Evolutionary conservation across 2,113 vertebrate species (phyloP), one percentile per base, ranked within the genome.

Genomic region (Hassar affinis): DNA sequence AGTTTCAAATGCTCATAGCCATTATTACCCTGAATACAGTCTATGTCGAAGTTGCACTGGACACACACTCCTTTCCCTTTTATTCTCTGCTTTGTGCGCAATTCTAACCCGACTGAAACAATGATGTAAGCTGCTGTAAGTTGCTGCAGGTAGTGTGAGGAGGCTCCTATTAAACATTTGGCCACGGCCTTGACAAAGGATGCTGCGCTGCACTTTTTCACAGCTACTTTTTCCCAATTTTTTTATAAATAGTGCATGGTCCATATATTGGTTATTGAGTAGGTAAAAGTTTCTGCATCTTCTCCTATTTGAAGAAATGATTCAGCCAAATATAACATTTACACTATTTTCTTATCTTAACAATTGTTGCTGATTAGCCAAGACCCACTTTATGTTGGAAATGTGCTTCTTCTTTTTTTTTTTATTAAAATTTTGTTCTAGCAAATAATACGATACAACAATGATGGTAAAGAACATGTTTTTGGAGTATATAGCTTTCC

Each of bases 1-100:
- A 90, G 84, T 90, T 92, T 89, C 85, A 89, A 90, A 89, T 88
- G 91, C 90, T 90, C 89, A 91, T 88, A 86, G 78, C 78, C 84
- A 85, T 85, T 85, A 85, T 78, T 76, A 61, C 52, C 66, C 79
- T 79, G 80, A 64, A 75, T 85, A 80, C 76, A 78, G 84, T 87
- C 86, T 80, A 42, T 30, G 76, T 54, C 45, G 84, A 75, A 85
- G 72, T 84, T 66, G 57, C 81, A 80, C 77, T 87, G 84, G 82
- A 85, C 80, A 85, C 81, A 83, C 76, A 84, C 52, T 81, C 27
- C 80, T 85, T 66, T 83, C 79, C 78, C 52, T 75, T 81, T 75
- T 42, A 47, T 78, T 72, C 75, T 54, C 45, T 51, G 64, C 52
- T 77, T 74, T 82, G 72, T 86, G 76, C 85, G 66, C 69, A 71